phyloP scores from a whole-genome alignment of 2,113 vertebrate species.

The Aspiorhynchus laticeps region DNA sequence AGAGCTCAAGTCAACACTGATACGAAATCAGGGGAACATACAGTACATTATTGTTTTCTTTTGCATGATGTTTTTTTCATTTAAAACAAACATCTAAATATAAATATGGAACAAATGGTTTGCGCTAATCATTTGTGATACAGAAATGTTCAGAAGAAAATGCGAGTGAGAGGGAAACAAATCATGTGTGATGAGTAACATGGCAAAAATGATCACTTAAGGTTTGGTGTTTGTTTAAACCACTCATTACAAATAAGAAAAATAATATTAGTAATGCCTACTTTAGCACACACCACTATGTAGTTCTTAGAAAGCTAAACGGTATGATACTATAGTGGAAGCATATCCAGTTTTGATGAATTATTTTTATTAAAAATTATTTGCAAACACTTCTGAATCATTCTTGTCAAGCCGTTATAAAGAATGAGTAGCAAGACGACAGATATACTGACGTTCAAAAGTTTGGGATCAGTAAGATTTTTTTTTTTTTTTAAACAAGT shows the following conservation, averaged over 20 bases:
- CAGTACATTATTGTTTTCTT: not conserved
- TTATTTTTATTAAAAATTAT: not conserved
- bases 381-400: not conserved
- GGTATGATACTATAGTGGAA: not conserved
- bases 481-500: too few species aligned
- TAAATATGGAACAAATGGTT: not conserved
- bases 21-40: not conserved
- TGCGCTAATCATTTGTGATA: not conserved
- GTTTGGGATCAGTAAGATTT: not conserved
- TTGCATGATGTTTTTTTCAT: not conserved
- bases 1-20: not conserved
- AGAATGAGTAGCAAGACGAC: not conserved
- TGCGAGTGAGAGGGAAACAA: too few species aligned
- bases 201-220: too few species aligned
- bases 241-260: too few species aligned
- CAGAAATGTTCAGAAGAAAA: too few species aligned
- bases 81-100: not conserved
- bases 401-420: not conserved
- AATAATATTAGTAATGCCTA: too few species aligned
- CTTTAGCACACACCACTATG: too few species aligned
- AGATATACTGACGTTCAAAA: not conserved
- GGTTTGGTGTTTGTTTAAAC: too few species aligned
- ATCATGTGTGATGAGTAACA: too few species aligned
- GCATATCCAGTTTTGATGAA: not conserved
- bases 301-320: not conserved